Evolutionary conservation across 2,797 vertebrate genomes (phyloP), one percentile per base, ranked within the genome.

Genomic region (Sebastes steindachneri): DNA sequence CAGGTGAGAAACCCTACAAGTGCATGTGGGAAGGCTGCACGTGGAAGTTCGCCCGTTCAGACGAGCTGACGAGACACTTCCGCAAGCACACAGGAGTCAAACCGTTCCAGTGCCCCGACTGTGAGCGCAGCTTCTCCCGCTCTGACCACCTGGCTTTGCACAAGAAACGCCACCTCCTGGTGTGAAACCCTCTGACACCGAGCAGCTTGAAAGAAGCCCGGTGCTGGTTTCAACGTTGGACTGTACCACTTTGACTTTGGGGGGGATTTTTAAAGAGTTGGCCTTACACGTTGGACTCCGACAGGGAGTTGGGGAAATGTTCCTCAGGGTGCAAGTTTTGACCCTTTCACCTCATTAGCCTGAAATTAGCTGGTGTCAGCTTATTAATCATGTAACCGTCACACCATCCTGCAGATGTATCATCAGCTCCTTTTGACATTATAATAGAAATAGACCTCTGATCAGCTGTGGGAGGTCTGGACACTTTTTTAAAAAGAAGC

Each of bases 61-160:
- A 99, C 64, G 98, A 99, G 95, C 95, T 99, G 6, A 99, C 99
- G 2, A 97, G 99, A 92, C 99, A 99, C 96, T 99, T 97, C 95
- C 98, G 99, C 80, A 99, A 99, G 92, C 99, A 99, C 73, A 99
- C 99, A 0, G 99, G 99, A n/a, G 97, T 99, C 88, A 99, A 99
- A 93, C 99, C 99, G 1, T 99, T 99, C 93, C 98, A 99, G 95
- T 99, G 99, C 73, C 97, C 97, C 3, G 98, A 99, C 96, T 99
- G 99, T 88, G 99, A 99, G 82, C 98, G 99, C 62, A 99, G 97
- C 95, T 99, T 99, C 94, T 99, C 98, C 25, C 98, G 98, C 12
- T 99, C 99, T 0, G 99, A 99, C 94, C 99, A 99, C 82, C 97
- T 99, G 69, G 98, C 98, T 83, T 96, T 99, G 19, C 99, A 99